phyloP scores from a whole-genome alignment of 2,113 vertebrate species.

The Sylvia atricapilla region DNA sequence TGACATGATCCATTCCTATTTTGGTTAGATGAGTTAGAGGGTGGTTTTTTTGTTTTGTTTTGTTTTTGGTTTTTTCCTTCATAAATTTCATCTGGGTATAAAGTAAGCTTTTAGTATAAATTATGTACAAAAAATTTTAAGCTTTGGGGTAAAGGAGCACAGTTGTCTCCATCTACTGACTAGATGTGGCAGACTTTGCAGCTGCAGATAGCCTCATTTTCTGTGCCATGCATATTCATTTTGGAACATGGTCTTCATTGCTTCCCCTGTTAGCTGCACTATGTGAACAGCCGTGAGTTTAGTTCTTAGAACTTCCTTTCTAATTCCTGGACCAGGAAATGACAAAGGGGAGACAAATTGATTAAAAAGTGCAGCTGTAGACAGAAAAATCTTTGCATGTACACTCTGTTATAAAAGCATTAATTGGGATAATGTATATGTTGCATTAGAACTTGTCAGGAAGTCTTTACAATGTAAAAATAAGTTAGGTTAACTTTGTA shows the following conservation, averaged over 20 bases:
- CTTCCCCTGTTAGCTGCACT: neutral
- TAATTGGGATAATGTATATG: neutral
- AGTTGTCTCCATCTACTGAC: neutral
- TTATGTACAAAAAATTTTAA: neutral
- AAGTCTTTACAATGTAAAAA: neutral
- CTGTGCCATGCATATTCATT: neutral
- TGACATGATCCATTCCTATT: neutral
- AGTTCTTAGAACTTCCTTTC: neutral
- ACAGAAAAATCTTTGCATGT: neutral
- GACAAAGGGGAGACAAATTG: neutral
- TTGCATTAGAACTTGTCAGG: neutral
- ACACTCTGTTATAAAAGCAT: accelerated
- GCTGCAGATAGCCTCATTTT: neutral
- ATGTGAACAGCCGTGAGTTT: neutral
- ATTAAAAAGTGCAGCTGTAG: neutral
- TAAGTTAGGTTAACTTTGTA: neutral
- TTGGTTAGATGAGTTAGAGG: neutral
- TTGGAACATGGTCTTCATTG: neutral
- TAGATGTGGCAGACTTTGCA: neutral
- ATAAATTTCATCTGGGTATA: neutral
- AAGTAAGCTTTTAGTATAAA: neutral
- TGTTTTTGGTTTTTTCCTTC: neutral
- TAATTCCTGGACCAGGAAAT: neutral
- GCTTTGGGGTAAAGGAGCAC: neutral
- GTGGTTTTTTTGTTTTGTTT: too few species aligned